phyloP scores from a whole-genome alignment of 1,140 invertebrate genomes.

The Teleogryllus occipitalis region DNA sequence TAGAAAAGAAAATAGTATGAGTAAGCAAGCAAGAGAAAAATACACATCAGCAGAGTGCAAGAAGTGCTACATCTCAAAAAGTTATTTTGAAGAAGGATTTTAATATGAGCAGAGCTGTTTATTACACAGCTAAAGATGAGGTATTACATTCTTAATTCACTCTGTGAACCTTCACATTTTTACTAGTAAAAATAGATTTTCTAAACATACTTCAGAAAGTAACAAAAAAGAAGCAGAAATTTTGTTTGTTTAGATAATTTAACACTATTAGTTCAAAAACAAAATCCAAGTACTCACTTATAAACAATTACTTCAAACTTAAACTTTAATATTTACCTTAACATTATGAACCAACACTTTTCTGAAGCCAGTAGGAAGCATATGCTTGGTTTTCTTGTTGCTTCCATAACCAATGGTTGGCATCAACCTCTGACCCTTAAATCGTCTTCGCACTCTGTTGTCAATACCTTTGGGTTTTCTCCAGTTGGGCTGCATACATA shows the following conservation, averaged over 20 bases:
- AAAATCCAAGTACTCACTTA: background rate
- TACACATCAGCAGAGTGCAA: too few relatives aligned
- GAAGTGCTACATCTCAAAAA: too few relatives aligned
- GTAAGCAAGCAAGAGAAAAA: background rate
- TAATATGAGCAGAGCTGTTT: too few relatives aligned
- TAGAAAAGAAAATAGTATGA: conserved; percentile 38
- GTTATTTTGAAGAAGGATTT: too few relatives aligned
- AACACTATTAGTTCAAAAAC: too few relatives aligned
- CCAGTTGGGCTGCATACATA: conserved; percentile 47
- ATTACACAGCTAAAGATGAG: too few relatives aligned
- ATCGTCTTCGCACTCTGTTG: conserved; percentile 95
- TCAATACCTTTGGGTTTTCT: conserved; percentile 98
- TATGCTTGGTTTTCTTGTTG: conserved; percentile 86
- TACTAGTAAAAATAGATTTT: too few relatives aligned
- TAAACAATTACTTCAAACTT: conserved; percentile 4
- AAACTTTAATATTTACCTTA: conserved; percentile 48
- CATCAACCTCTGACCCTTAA: conserved; percentile 98
- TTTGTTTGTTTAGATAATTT: too few relatives aligned
- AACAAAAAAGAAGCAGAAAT: background rate
- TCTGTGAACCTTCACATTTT: too few relatives aligned
- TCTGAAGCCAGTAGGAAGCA: conserved; percentile 94
- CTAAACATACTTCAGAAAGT: too few relatives aligned
- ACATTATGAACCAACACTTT: conserved; percentile 85
- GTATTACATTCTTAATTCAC: too few relatives aligned
- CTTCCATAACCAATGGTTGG: conserved; percentile 99